phyloP scores from a whole-genome alignment of 92 coral and sea anemone species.

The Pocillopora meandrina region DNA sequence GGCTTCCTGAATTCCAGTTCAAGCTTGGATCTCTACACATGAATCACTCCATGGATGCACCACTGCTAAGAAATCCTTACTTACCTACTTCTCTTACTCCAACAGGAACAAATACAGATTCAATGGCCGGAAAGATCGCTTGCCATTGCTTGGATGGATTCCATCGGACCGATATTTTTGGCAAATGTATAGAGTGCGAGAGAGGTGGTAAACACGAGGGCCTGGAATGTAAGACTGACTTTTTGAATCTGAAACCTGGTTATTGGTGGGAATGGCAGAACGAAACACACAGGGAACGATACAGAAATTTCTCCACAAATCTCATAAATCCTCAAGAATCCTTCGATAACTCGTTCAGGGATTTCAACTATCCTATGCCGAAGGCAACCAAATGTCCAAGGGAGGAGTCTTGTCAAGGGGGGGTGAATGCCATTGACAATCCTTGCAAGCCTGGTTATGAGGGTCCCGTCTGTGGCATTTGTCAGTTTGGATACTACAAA shows the following conservation, averaged over 20 bases:
- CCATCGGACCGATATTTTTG: slow-evolving; percentile 24
- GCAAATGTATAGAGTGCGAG: slow-evolving; percentile 20
- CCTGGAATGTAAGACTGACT: slow-evolving; percentile 10
- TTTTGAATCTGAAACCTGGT: slow-evolving; percentile 9
- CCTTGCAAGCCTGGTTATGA: slow-evolving; percentile 24
- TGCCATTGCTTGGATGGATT: slow-evolving; percentile 32
- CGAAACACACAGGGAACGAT: slow-evolving; percentile 20
- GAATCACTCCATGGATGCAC: neutral
- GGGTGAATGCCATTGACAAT: neutral
- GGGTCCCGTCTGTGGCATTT: slow-evolving; percentile 30
- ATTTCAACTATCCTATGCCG: slow-evolving; percentile 20
- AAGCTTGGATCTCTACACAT: neutral
- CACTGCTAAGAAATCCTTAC: no score
- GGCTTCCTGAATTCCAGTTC: neutral
- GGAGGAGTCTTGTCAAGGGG: slow-evolving; percentile 13
- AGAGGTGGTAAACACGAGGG: slow-evolving; percentile 1
- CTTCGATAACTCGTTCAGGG: slow-evolving; percentile 20
- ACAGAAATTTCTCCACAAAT: slow-evolving; percentile 14
- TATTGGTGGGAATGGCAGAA: slow-evolving; percentile 41
- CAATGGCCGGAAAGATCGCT: slow-evolving; percentile 12
- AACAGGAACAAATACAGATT: slow-evolving; percentile 19
- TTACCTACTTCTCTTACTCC: neutral
- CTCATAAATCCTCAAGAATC: neutral
- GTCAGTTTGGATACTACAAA: slow-evolving; percentile 20
- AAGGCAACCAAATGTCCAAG: slow-evolving; percentile 26